phyloP scores from a whole-genome alignment of 1,140 invertebrate species.

The Lepidurus apus region DNA sequence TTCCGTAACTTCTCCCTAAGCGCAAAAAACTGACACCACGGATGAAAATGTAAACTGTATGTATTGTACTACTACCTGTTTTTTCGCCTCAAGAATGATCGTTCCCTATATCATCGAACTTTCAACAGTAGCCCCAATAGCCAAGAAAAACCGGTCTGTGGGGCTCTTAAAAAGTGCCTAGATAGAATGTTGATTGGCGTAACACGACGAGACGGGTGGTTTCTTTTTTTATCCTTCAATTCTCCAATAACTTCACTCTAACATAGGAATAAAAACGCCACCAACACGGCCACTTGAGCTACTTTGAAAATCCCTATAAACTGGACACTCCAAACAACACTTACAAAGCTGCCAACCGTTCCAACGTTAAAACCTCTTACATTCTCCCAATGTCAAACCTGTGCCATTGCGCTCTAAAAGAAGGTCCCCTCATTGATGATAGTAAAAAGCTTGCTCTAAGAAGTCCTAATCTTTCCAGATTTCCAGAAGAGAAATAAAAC shows the following conservation, averaged over 20 bases:
- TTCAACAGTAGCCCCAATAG: slow-evolving; percentile 19
- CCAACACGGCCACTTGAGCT: background rate
- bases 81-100: background rate
- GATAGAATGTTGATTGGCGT: background rate
- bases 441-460: background rate
- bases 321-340: background rate
- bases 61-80: background rate
- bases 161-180: background rate
- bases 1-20: too few relatives aligned
- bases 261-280: background rate
- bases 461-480: too few relatives aligned
- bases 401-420: background rate
- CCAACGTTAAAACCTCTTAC: background rate
- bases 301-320: background rate
- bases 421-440: background rate
- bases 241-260: background rate
- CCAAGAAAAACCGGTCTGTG: background rate
- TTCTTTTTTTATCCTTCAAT: background rate
- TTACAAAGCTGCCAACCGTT: background rate
- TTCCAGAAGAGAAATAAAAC: too few relatives aligned
- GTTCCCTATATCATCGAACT: background rate
- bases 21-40: too few relatives aligned
- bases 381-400: background rate
- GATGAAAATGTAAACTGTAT: background rate
- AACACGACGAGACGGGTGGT: background rate